Evolutionary conservation across 53 echinoderm and acorn worm species (phyloP).

Genomic region (Paracentrotus lividus): DNA sequence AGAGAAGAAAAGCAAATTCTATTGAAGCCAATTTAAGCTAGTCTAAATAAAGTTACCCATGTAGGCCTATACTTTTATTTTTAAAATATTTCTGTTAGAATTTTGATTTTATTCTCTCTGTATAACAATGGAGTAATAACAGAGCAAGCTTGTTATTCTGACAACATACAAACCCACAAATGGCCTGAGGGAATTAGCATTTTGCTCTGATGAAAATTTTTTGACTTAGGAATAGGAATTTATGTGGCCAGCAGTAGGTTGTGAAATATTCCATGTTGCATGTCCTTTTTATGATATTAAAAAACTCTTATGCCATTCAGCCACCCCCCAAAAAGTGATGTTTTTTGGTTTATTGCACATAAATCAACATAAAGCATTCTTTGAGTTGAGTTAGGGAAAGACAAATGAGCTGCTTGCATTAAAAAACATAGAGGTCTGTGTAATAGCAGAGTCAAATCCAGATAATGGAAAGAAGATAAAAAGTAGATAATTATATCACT

Average conservation of each 20-base stretch:
- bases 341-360: not conserved
- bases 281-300: no score
- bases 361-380: not conserved
- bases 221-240: no score
- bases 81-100: no score
- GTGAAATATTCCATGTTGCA: no score
- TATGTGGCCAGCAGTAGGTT: no score
- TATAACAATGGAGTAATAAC: no score
- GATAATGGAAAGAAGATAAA: not conserved
- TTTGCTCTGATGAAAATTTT: not conserved
- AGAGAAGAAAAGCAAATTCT: not conserved
- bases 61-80: no score
- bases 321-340: not conserved
- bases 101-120: no score
- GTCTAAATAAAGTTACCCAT: no score
- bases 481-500: no score
- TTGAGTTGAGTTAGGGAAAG: not conserved
- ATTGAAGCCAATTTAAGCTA: no score
- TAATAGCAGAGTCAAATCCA: not conserved
- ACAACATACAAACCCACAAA: not conserved
- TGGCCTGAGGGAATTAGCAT: not conserved
- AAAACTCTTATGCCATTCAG: not conserved
- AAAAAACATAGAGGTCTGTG: not conserved
- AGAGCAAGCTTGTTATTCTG: not conserved
- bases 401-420: not conserved